A percentile compares a stretch with the other conserved stretches of the same genome.
phyloP scores from a whole-genome alignment of 2,797 vertebrate genomes.

The Eospalax fontanierii region DNA sequence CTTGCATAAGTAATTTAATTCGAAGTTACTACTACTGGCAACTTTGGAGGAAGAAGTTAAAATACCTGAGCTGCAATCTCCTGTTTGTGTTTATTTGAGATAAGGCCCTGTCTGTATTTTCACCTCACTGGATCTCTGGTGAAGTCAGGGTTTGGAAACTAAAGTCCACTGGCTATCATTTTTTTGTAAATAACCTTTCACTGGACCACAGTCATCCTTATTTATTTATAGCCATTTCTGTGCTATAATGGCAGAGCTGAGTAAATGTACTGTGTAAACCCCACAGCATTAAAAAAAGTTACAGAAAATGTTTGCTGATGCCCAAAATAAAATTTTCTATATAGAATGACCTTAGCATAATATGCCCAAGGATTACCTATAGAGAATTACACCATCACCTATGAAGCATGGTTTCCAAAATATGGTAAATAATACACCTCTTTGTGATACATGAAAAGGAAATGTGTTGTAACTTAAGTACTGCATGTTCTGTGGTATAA shows the following conservation, averaged over 20 bases:
- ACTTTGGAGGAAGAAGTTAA: not conserved
- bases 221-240: not conserved
- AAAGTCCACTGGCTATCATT: not conserved
- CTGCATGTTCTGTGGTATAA: not conserved
- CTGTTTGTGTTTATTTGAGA: not conserved
- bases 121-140: not conserved
- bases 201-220: not conserved
- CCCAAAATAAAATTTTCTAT: conserved; percentile 52
- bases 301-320: not conserved
- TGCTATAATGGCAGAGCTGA: not conserved
- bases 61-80: not conserved
- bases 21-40: conserved; percentile 26
- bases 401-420: not conserved
- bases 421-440: not conserved
- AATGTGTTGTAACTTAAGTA: not conserved
- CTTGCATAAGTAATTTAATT: conserved; percentile 23
- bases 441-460: not conserved
- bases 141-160: not conserved
- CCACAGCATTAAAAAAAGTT: conserved; percentile 1
- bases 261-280: not conserved
- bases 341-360: not conserved
- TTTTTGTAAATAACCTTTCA: conserved; percentile 27
- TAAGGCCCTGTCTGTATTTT: not conserved
- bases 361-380: not conserved
- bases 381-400: not conserved